Evolutionary conservation across 2,888 invertebrate species (phyloP).

Genomic region (Ferdinandea cuprea): DNA sequence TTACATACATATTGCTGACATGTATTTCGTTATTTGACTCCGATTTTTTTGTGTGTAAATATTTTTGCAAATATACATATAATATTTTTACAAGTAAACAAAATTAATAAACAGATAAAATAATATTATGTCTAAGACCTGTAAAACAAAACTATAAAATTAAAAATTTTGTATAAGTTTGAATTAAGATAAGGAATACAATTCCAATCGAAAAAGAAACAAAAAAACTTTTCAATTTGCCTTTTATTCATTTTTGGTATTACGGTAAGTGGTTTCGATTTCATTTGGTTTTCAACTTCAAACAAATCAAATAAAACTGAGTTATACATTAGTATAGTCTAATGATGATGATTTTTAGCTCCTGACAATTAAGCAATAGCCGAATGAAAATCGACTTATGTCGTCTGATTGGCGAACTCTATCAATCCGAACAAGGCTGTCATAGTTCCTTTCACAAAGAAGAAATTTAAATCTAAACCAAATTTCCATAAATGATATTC

Average conservation of each 20-base stretch:
- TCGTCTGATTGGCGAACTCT: too few relatives aligned
- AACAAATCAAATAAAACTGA: too few relatives aligned
- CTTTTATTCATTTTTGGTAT: background rate
- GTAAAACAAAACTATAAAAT: conserved; percentile 44
- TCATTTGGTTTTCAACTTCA: too few relatives aligned
- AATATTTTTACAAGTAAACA: conserved; percentile 23
- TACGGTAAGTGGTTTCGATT: background rate
- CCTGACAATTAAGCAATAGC: too few relatives aligned
- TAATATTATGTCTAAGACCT: conserved; percentile 8
- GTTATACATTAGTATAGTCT: too few relatives aligned
- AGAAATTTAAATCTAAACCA: too few relatives aligned
- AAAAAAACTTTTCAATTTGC: background rate
- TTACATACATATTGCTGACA: background rate
- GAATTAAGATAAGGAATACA: conserved; percentile 71
- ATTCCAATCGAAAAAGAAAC: conserved; percentile 60
- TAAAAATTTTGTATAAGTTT: conserved; percentile 68
- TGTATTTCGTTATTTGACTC: background rate
- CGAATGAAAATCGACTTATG: too few relatives aligned
- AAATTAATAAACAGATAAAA: conserved; percentile 16
- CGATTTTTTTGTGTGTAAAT: conserved; percentile 56
- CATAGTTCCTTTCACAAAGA: too few relatives aligned
- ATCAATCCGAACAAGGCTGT: too few relatives aligned
- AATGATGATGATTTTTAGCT: too few relatives aligned
- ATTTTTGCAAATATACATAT: conserved; percentile 38
- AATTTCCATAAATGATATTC: too few relatives aligned